Evolutionary conservation across 2,797 vertebrate species (phyloP).

Genomic region (Falco berigora): DNA sequence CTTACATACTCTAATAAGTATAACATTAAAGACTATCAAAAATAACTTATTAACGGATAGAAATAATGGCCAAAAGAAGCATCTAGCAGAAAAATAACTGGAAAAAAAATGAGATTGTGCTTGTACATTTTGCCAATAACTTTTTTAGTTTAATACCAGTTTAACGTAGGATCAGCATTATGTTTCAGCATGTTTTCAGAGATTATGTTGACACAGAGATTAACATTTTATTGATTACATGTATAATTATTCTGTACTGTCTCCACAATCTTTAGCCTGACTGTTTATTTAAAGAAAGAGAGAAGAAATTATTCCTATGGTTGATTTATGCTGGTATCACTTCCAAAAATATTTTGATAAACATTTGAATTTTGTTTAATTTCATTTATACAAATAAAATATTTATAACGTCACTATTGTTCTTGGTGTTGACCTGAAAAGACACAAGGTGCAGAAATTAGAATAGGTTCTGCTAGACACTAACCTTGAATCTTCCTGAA

Average conservation of each 20-base stretch:
- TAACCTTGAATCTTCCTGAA: constrained; percentile 72
- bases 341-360: background rate
- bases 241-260: background rate
- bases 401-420: background rate
- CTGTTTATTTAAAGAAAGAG: background rate
- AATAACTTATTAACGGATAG: background rate
- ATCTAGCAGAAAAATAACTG: background rate
- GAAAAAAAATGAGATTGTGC: background rate
- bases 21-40: background rate
- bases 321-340: background rate
- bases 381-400: background rate
- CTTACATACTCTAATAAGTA: background rate
- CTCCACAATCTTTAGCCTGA: background rate
- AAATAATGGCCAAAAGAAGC: background rate
- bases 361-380: background rate
- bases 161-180: background rate
- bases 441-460: background rate
- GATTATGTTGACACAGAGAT: background rate
- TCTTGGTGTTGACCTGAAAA: background rate
- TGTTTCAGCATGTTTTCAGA: background rate
- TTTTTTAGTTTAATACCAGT: background rate
- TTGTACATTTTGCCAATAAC: background rate
- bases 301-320: background rate
- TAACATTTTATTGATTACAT: background rate
- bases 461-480: background rate